Percentiles rank a stretch among this genome's conserved stretches.
Evolutionary conservation across 2,113 vertebrate genomes (phyloP).

Genomic region (Ammospiza nelsoni): DNA sequence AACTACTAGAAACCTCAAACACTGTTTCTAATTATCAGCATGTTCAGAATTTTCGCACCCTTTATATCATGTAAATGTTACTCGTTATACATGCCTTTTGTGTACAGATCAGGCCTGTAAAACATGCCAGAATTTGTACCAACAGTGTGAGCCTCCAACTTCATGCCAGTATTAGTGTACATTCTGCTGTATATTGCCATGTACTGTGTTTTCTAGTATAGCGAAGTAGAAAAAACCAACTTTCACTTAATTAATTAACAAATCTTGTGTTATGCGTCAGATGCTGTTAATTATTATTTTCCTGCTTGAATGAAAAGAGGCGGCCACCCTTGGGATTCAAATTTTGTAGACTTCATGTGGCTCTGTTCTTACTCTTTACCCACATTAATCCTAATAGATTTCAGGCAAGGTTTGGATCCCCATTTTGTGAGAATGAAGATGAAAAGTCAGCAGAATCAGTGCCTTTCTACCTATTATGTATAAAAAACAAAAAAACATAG

Average conservation of each 20-base stretch:
- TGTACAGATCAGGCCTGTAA: not conserved
- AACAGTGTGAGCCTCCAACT: not conserved
- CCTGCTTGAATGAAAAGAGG: not conserved
- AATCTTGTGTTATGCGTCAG: not conserved
- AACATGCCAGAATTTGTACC: not conserved
- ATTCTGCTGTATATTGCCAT: not conserved
- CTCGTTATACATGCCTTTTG: not conserved
- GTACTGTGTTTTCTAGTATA: not conserved
- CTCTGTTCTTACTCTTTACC: not conserved
- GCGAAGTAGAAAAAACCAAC: not conserved
- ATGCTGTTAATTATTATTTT: not conserved
- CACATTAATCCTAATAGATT: not conserved
- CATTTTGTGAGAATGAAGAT: not conserved
- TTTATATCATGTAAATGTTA: not conserved
- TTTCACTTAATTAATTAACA: not conserved
- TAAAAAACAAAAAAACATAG: not conserved
- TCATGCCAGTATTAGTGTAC: not conserved
- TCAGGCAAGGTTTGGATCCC: not conserved
- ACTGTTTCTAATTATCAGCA: conserved; percentile 8
- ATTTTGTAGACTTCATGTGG: not conserved
- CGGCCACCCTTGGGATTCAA: not conserved
- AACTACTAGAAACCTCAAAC: not conserved
- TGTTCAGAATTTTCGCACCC: not conserved
- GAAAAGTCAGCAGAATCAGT: not conserved
- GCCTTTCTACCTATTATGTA: not conserved